Base-by-base conservation (phyloP, 2,797 vertebrate genomes). In the Ceyx erithaca region DNA sequence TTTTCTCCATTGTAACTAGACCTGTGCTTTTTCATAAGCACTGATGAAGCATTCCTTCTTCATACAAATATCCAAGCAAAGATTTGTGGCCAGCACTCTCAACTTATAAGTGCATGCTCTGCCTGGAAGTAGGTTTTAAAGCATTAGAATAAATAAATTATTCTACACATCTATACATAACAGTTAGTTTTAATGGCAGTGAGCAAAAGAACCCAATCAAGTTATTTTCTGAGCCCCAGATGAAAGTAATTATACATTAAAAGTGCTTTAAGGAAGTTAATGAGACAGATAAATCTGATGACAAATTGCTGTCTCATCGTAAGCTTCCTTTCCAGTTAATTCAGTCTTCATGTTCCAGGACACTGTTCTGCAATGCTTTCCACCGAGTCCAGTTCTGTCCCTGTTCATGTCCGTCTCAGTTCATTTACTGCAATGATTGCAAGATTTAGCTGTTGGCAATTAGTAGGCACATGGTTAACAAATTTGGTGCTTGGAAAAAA, bases 171-270 rank as follows among this genome's bases (percentile, higher is more conserved):
- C 68, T 61, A 14, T 72, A 67, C 63, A 46, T 26, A 90, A n/a
- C 58, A 46, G 69, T 91, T 86, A 88, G 20, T 86, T 92, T 88
- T 93, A 93, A 84, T 85, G 66, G 13, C 37, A 37, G 37, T 37
- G 37, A 37, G 69, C 57, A 69, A 89, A 77, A 89, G 69, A 80
- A 35, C 20, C 40, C 57, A 79, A 80, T 93, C 80, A 91, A 94
- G 80, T 89, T 28, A 43, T 94, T 93, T 93, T 91, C 87, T 63
- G 84, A 89, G 66, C 54, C 55, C 48, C 67, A 72, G 64, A 87
- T 85, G 82, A 81, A 95, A 93, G 92, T 87, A 92, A 95, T 95
- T 94, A 90, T 71, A 43, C 70, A 76, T 41, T 62, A 1, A 37
- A 94, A 95, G 59, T 83, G 49, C 57, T 93, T 79, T 66, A 64